These are phyloP conservation scores for Salvelinus alpinus DNA, from an alignment of 2,113 vertebrate genomes.

Conservation along the genomic window DNA sequence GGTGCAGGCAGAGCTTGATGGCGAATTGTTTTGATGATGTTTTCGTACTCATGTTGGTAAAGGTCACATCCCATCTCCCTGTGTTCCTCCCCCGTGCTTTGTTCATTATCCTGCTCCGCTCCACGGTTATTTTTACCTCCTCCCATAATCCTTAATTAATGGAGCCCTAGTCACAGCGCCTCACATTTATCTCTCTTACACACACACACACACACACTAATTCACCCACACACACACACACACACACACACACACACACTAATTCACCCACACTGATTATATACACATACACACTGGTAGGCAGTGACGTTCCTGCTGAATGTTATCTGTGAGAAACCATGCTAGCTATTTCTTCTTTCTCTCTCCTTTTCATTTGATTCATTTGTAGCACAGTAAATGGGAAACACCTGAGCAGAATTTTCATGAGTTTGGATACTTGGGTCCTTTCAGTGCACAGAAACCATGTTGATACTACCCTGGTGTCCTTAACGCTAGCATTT, in stretches of 20 bases:
- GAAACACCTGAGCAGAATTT: slow-evolving; percentile 17
- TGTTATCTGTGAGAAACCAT: not conserved
- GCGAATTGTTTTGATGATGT: slow-evolving; percentile 16
- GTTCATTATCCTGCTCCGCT: slow-evolving; percentile 31
- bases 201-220: slow-evolving; percentile 22
- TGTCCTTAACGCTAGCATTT: not conserved
- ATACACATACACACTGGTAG: not conserved
- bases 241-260: slow-evolving; percentile 18
- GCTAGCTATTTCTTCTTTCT: not conserved
- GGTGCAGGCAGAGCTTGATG: slow-evolving; percentile 1
- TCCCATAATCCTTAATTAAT: slow-evolving; percentile 73
- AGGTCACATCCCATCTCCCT: slow-evolving; percentile 10
- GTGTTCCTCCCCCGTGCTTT: not conserved
- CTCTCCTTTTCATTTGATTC: slow-evolving; percentile 9
- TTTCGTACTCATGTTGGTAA: not conserved
- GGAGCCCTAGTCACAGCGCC: slow-evolving; percentile 54
- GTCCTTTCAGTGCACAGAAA: not conserved
- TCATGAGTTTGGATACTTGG: not conserved
- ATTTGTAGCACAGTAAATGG: slow-evolving; percentile 11
- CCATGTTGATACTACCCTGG: not conserved
- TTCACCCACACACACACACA: not conserved
- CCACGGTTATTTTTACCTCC: slow-evolving; percentile 70
- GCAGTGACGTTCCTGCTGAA: not conserved
- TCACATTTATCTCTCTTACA: slow-evolving; percentile 35
- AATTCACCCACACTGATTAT: too few relatives aligned